Percentiles rank a stretch among this genome's conserved stretches.
Evolutionary conservation across 1,140 invertebrate genomes (phyloP).

Genomic region (Oscheius sp.): DNA sequence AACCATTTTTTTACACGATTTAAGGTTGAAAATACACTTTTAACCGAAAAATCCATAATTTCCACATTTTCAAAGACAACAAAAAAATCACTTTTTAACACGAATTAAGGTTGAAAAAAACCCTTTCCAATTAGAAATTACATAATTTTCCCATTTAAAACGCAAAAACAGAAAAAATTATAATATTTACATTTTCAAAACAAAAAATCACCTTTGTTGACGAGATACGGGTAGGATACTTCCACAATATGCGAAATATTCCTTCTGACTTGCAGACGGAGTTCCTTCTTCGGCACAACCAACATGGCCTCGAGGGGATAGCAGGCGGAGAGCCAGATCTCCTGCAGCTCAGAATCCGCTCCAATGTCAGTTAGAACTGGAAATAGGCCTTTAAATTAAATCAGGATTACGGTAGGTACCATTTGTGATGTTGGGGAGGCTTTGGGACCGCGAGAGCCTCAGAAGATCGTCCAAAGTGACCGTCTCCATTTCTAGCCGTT

Average conservation of each 20-base stretch:
- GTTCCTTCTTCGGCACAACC: slow-evolving; percentile 33
- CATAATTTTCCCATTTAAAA: too few relatives aligned
- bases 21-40: too few relatives aligned
- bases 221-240: slow-evolving; percentile 35
- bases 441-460: slow-evolving; percentile 17
- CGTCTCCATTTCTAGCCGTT: slow-evolving; percentile 37
- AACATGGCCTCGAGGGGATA: slow-evolving; percentile 37
- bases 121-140: too few relatives aligned
- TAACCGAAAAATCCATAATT: not conserved
- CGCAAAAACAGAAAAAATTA: not conserved
- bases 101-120: too few relatives aligned
- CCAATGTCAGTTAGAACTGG: slow-evolving; percentile 36
- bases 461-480: slow-evolving; percentile 38
- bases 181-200: slow-evolving; percentile 5
- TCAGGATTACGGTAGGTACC: slow-evolving; percentile 9
- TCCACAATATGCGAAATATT: slow-evolving; percentile 34
- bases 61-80: not conserved
- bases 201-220: slow-evolving; percentile 31
- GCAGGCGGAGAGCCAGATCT: slow-evolving; percentile 41
- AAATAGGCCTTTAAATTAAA: not conserved
- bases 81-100: too few relatives aligned
- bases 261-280: slow-evolving; percentile 27
- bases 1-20: too few relatives aligned
- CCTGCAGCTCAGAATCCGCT: slow-evolving; percentile 34
- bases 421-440: slow-evolving; percentile 35